These are phyloP conservation scores for Yponomeuta sedellus DNA, from an alignment of 2,888 invertebrate genomes.

Conservation along the genomic window DNA sequence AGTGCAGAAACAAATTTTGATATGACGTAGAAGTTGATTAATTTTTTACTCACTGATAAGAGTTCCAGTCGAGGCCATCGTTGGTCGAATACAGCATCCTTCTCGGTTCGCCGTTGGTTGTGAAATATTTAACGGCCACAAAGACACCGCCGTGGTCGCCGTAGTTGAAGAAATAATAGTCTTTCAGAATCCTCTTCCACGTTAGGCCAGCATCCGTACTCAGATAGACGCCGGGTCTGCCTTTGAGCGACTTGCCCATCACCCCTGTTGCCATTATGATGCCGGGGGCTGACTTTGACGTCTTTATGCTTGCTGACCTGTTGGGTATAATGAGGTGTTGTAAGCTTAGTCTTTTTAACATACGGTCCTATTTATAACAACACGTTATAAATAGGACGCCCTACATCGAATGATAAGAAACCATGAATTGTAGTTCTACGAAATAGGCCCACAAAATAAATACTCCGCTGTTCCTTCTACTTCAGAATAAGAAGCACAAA, in stretches of 20 bases:
- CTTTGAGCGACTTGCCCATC: constrained; percentile 85
- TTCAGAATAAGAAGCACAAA: not conserved
- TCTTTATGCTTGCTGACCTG: constrained; percentile 87
- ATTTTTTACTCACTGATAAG: constrained; percentile 66
- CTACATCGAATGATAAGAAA: too few species aligned
- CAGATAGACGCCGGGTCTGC: constrained; percentile 87
- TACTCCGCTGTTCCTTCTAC: not conserved
- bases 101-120: constrained; percentile 84
- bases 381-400: too few species aligned
- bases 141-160: constrained; percentile 94
- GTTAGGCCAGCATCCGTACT: constrained; percentile 88
- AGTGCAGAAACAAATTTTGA: not conserved
- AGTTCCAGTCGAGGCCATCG: constrained; percentile 89
- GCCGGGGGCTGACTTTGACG: constrained; percentile 91
- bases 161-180: constrained; percentile 90
- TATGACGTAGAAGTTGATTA: too few species aligned
- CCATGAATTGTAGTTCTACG: too few species aligned
- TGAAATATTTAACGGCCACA: constrained; percentile 89
- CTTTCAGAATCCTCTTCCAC: constrained; percentile 88
- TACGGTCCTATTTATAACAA: too few species aligned
- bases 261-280: constrained; percentile 92
- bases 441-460: not conserved
- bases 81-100: constrained; percentile 90
- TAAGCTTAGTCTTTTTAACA: too few species aligned
- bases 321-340: constrained; percentile 21